These are phyloP conservation scores for Periophthalmodon schlosseri DNA, from an alignment of 2,113 vertebrate species.

Conservation along the genomic window DNA sequence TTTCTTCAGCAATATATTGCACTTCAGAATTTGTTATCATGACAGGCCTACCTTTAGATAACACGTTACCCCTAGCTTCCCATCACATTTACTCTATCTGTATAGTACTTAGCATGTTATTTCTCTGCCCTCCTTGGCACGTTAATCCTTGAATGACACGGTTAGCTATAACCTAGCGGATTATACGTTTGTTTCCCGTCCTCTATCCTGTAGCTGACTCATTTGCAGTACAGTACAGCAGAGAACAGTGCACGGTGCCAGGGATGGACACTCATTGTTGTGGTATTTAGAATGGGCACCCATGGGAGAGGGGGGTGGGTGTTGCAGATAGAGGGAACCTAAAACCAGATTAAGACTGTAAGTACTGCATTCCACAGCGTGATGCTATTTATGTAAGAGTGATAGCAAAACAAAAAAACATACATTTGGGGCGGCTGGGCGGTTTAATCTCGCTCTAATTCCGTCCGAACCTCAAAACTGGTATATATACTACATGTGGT, in stretches of 20 bases:
- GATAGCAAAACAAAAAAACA: not conserved
- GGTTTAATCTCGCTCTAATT: not conserved
- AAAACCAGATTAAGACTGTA: conserved; percentile 57
- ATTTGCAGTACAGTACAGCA: conserved; percentile 32
- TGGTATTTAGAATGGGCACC: conserved; percentile 23
- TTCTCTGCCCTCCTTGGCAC: conserved; percentile 37
- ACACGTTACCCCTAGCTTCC: conserved; percentile 31
- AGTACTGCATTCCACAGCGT: conserved; percentile 32
- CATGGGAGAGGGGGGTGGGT: conserved; percentile 19
- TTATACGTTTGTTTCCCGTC: conserved; percentile 72
- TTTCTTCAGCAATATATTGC: too few relatives aligned
- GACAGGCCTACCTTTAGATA: too few relatives aligned
- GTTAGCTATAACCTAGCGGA: conserved; percentile 63
- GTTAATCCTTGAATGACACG: conserved; percentile 78
- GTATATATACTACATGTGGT: too few relatives aligned
- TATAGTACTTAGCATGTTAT: conserved; percentile 65
- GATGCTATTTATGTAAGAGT: conserved; percentile 12
- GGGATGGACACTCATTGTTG: conserved; percentile 39
- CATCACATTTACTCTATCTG: conserved; percentile 57
- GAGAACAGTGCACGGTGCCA: conserved; percentile 7
- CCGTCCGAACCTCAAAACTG: not conserved
- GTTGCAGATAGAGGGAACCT: conserved; percentile 52
- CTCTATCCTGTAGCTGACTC: conserved; percentile 53
- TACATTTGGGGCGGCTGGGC: not conserved
- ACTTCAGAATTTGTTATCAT: too few relatives aligned